Evolutionary conservation across 2,797 vertebrate species (phyloP).

Genomic region (Hyperoplus lanceolatus): DNA sequence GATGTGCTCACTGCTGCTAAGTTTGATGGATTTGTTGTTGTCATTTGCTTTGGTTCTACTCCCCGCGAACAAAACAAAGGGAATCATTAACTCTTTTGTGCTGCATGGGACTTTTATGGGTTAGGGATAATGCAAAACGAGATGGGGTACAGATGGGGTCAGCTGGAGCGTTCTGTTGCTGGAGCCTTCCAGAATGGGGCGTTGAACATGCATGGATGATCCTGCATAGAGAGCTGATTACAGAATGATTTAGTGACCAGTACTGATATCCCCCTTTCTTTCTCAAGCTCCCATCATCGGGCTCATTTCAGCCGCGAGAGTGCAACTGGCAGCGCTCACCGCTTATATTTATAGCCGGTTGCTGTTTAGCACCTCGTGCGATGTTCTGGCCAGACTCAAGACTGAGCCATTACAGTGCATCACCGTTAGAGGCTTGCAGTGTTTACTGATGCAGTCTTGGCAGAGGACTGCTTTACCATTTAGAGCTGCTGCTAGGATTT

Average conservation of each 20-base stretch:
- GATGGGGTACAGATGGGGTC: conserved; percentile 91
- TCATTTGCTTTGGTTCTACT: conserved; percentile 88
- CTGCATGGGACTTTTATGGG: conserved; percentile 91
- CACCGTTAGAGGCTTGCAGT: conserved; percentile 71
- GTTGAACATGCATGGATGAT: conserved; percentile 83
- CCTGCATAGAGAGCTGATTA: conserved; percentile 88
- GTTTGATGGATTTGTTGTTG: conserved; percentile 95
- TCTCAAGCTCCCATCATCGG: conserved; percentile 79
- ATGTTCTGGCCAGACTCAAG: conserved; percentile 71
- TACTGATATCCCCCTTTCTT: conserved; percentile 72
- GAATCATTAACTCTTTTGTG: conserved; percentile 95
- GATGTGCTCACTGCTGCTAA: conserved; percentile 92
- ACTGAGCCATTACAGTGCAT: conserved; percentile 75
- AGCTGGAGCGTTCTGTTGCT: conserved; percentile 87
- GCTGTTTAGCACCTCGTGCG: conserved; percentile 74
- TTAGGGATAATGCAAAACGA: conserved; percentile 90
- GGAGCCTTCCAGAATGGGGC: conserved; percentile 84
- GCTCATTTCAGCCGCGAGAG: conserved; percentile 79
- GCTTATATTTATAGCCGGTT: conserved; percentile 81
- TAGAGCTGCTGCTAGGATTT: conserved; percentile 53
- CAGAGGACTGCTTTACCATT: conserved; percentile 59
- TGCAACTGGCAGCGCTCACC: conserved; percentile 77
- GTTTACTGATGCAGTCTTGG: conserved; percentile 79
- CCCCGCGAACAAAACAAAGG: conserved; percentile 87
- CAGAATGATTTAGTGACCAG: conserved; percentile 91